phyloP scores from a whole-genome alignment of 2,797 vertebrate genomes.

The Oryzias sinensis region DNA sequence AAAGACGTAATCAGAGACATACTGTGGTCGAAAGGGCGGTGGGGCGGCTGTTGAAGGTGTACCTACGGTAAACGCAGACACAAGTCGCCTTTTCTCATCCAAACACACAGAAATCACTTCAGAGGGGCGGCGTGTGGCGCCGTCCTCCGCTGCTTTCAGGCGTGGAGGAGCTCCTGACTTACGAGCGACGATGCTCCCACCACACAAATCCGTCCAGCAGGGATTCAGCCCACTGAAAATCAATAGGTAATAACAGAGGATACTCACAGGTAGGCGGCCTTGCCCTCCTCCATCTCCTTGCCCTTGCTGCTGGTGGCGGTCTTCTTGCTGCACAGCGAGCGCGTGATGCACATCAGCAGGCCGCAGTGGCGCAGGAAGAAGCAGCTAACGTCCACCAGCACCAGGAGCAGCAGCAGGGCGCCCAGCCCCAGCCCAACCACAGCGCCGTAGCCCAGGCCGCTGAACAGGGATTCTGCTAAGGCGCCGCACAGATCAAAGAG shows the following conservation, averaged over 20 bases:
- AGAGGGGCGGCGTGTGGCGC: too few relatives aligned
- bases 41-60: slow-evolving; percentile 72
- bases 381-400: slow-evolving; percentile 93
- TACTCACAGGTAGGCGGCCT: slow-evolving; percentile 98
- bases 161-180: slow-evolving; percentile 54
- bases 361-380: slow-evolving; percentile 97
- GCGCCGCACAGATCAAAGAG: slow-evolving; percentile 51
- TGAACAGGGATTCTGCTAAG: slow-evolving; percentile 96
- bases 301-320: slow-evolving; percentile 92
- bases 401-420: slow-evolving; percentile 90
- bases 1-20: slow-evolving; percentile 67
- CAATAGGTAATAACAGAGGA: background rate
- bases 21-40: slow-evolving; percentile 70
- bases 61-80: slow-evolving; percentile 64
- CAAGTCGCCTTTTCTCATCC: slow-evolving; percentile 56
- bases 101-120: too few relatives aligned
- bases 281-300: slow-evolving; percentile 97
- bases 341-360: slow-evolving; percentile 95
- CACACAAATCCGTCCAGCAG: slow-evolving; percentile 1
- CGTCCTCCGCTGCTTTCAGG: slow-evolving; percentile 22
- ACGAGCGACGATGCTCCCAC: slow-evolving; percentile 27
- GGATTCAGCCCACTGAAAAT: background rate
- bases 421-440: slow-evolving; percentile 92
- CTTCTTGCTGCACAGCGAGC: slow-evolving; percentile 92
- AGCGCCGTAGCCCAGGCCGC: slow-evolving; percentile 90